Evolutionary conservation across 2,888 invertebrate genomes (phyloP).

Genomic region (Hyalella azteca): DNA sequence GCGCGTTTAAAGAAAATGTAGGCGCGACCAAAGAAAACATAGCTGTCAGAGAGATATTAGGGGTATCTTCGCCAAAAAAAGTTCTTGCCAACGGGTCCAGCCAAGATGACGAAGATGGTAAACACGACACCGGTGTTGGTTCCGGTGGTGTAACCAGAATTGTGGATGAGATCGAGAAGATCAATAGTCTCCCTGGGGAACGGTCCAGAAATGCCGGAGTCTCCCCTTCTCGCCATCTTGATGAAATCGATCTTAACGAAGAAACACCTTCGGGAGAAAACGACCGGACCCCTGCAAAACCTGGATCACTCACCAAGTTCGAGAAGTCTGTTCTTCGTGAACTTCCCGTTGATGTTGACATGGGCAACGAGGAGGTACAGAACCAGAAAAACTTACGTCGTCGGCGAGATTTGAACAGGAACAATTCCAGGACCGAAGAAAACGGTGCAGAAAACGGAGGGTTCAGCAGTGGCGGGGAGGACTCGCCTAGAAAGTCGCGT

Average conservation of each 20-base stretch:
- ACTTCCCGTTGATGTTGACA: background rate
- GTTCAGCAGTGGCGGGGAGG: background rate
- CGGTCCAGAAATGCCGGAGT: background rate
- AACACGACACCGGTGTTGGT: background rate
- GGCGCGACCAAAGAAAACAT: background rate
- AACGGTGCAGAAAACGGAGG: background rate
- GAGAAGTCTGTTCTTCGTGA: background rate
- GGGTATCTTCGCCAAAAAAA: background rate
- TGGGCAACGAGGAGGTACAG: background rate
- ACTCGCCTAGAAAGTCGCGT: background rate
- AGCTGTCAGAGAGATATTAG: too few species aligned
- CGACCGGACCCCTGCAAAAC: background rate
- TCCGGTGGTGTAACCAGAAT: background rate
- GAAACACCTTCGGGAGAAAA: background rate
- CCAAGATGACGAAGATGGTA: background rate
- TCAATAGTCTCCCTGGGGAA: background rate
- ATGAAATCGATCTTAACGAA: background rate
- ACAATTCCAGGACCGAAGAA: background rate
- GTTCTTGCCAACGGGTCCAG: background rate
- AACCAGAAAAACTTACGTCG: background rate
- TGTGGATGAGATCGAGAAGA: slow-evolving; percentile 10
- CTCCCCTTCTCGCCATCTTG: background rate
- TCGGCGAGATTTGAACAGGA: background rate
- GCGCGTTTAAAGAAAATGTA: background rate
- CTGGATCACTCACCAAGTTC: background rate